phyloP scores from a whole-genome alignment of 2,888 invertebrate genomes.

The Caenorhabditis sinica region DNA sequence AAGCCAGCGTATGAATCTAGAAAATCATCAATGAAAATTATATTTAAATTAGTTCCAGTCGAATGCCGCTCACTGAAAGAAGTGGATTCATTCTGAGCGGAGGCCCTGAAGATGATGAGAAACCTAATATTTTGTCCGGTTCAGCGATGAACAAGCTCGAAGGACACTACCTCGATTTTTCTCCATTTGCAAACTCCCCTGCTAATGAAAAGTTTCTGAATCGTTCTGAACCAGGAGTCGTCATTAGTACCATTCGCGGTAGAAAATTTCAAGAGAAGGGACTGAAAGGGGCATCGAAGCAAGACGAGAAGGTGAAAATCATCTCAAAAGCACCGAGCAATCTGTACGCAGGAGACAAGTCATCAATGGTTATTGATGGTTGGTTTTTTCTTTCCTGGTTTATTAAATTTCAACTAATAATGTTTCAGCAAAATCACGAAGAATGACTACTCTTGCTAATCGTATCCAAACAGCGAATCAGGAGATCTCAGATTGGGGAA shows the following conservation, averaged over 20 bases:
- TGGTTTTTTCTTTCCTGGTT: neutral
- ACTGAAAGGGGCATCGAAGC: conserved; percentile 10
- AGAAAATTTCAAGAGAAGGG: conserved; percentile 51
- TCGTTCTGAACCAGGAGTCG: conserved; percentile 19
- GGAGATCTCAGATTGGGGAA: conserved; percentile 65
- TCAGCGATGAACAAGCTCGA: conserved; percentile 26
- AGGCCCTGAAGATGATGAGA: conserved; percentile 28
- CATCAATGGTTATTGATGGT: conserved; percentile 59
- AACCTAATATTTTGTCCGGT: conserved; percentile 6
- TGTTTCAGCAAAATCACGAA: conserved; percentile 44
- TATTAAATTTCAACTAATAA: neutral
- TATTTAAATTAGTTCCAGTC: conserved; percentile 28
- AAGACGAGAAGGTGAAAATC: conserved; percentile 23
- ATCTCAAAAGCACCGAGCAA: conserved; percentile 49
- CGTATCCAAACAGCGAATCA: conserved; percentile 13
- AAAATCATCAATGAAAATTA: neutral
- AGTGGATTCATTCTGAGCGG: conserved; percentile 53
- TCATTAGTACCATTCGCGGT: conserved; percentile 28
- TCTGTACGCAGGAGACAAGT: conserved; percentile 59
- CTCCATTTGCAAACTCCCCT: conserved; percentile 54
- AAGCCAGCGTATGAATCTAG: conserved; percentile 44
- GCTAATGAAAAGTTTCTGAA: conserved; percentile 55
- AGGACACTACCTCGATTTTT: conserved; percentile 57
- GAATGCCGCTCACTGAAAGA: conserved; percentile 51
- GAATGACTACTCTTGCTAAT: conserved; percentile 37